These are phyloP conservation scores for Myxocyprinus asiaticus DNA, from an alignment of 2,113 vertebrate species.

Conservation along the genomic window DNA sequence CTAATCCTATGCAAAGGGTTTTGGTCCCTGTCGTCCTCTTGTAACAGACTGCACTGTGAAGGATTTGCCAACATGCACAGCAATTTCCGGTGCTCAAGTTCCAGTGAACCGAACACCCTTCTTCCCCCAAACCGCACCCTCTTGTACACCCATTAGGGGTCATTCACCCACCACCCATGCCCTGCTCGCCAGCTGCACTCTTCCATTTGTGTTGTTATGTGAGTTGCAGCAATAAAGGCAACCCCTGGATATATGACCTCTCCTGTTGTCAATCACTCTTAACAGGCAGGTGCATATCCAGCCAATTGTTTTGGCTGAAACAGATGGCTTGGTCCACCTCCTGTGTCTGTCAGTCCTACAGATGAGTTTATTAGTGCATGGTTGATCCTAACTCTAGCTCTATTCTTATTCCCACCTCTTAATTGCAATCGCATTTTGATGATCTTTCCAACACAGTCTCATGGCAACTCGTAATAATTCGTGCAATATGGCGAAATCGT, in stretches of 20 bases:
- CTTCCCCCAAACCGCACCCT: conserved; percentile 27
- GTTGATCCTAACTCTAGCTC: too few relatives aligned
- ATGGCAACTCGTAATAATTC: too few relatives aligned
- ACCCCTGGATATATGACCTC: conserved; percentile 17
- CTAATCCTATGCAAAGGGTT: conserved; percentile 84
- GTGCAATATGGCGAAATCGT: too few relatives aligned
- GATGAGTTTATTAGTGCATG: too few relatives aligned
- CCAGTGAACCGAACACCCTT: conserved; percentile 20
- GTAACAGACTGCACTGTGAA: conserved; percentile 76
- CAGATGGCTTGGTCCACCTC: not conserved
- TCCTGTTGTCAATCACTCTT: conserved; percentile 11
- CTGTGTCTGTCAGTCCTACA: not conserved
- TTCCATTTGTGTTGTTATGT: conserved; percentile 16
- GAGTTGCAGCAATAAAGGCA: not conserved
- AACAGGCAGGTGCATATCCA: not conserved
- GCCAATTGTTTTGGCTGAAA: not conserved
- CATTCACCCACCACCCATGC: not conserved
- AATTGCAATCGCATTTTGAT: too few relatives aligned
- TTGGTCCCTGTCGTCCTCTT: conserved; percentile 82
- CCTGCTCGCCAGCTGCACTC: conserved; percentile 33
- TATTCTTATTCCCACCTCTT: too few relatives aligned
- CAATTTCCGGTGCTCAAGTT: conserved; percentile 55
- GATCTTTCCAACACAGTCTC: too few relatives aligned
- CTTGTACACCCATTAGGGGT: not conserved
- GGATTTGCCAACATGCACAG: conserved; percentile 62